Conservation (phyloP, 2,888 invertebrate species). For the Pocota personata region DNA sequence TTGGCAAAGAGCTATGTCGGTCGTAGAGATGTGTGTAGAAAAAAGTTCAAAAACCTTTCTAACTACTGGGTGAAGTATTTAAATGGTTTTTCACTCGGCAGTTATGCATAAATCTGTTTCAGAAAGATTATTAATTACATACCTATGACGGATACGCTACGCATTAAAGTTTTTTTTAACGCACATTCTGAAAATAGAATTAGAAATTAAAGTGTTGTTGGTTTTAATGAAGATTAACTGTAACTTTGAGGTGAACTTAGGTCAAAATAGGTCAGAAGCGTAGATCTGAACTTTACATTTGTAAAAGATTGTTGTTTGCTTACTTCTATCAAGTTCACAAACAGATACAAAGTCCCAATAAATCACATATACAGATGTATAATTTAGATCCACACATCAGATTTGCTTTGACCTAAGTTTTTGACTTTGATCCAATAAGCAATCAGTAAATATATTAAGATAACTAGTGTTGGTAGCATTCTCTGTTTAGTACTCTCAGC, state of each 20-base stretch:
- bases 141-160: not conserved
- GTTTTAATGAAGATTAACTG: not conserved
- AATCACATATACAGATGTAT: too few relatives aligned
- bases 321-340: too few relatives aligned
- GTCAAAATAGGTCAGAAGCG: not conserved
- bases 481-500: too few relatives aligned
- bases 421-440: too few relatives aligned
- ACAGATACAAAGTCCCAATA: too few relatives aligned
- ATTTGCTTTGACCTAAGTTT: too few relatives aligned
- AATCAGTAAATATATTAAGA: too few relatives aligned
- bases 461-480: too few relatives aligned
- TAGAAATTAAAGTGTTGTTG: not conserved
- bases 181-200: not conserved
- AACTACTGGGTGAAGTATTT: not conserved
- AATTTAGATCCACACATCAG: too few relatives aligned
- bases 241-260: not conserved
- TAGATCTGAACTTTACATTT: not conserved
- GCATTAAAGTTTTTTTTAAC: conserved; percentile 1
- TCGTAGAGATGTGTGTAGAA: not conserved
- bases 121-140: conserved; percentile 13
- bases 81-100: not conserved
- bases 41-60: conserved; percentile 23
- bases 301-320: too few relatives aligned
- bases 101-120: conserved; percentile 20
- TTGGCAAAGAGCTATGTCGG: conserved; percentile 26